phyloP scores from a whole-genome alignment of 2,113 vertebrate species.

The Parotia lawesii region DNA sequence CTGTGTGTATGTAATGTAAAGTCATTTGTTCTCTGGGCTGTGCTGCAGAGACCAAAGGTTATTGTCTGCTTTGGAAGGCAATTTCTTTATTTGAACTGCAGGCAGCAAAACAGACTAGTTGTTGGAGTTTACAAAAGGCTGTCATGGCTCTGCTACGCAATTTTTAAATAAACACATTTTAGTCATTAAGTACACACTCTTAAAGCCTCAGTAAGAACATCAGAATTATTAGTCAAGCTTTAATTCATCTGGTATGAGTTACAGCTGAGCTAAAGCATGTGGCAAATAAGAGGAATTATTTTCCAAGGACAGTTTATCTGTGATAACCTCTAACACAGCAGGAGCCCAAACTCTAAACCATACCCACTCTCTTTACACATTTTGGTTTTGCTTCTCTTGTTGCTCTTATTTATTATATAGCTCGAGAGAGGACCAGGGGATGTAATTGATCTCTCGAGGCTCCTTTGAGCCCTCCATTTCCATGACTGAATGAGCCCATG shows the following conservation, averaged over 20 bases:
- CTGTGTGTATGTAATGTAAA: not conserved
- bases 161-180: conserved; percentile 54
- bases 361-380: not conserved
- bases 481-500: not conserved
- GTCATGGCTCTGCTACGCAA: conserved; percentile 27
- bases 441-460: not conserved
- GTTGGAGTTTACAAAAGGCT: conserved; percentile 6
- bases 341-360: not conserved
- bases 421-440: not conserved
- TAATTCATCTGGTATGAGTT: conserved; percentile 41
- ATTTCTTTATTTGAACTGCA: not conserved
- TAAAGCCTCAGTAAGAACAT: conserved; percentile 8
- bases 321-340: conserved; percentile 27
- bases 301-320: conserved; percentile 5
- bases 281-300: conserved; percentile 6
- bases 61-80: conserved; percentile 21
- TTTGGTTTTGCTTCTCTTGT: not conserved
- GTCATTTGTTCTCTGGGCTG: conserved; percentile 8
- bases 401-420: not conserved
- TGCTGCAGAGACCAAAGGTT: conserved; percentile 15
- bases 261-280: not conserved
- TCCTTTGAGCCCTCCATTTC: not conserved
- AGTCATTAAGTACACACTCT: conserved; percentile 41
- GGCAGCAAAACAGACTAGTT: not conserved
- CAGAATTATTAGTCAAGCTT: conserved; percentile 10